Percentiles rank a stretch among this genome's conserved stretches.
phyloP scores from a whole-genome alignment of 2,888 invertebrate species.

The Laspeyria flexula region DNA sequence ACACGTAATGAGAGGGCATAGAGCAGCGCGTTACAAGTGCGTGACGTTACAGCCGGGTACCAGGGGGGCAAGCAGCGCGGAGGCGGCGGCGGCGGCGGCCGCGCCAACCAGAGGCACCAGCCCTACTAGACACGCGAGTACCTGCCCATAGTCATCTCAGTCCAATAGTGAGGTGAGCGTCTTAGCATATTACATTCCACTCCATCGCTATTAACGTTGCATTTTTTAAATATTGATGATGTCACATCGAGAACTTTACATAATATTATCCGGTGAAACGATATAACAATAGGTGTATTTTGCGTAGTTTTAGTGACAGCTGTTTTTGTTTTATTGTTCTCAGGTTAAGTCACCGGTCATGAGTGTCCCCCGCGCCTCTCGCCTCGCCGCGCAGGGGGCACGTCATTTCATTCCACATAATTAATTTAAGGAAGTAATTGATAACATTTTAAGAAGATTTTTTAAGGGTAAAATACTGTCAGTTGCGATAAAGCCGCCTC shows the following conservation, averaged over 20 bases:
- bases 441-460: slow-evolving; percentile 76
- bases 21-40: slow-evolving; percentile 33
- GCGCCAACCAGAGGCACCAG: slow-evolving; percentile 95
- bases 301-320: not conserved
- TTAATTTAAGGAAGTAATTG: slow-evolving; percentile 81
- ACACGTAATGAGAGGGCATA: not conserved
- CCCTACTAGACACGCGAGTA: slow-evolving; percentile 88
- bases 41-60: slow-evolving; percentile 86
- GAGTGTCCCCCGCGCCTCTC: slow-evolving; percentile 71
- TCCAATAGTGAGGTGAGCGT: slow-evolving; percentile 79
- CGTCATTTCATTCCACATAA: slow-evolving; percentile 85
- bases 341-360: slow-evolving; percentile 85
- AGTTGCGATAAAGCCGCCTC: slow-evolving; percentile 64
- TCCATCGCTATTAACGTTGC: not conserved
- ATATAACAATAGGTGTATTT: not conserved
- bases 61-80: slow-evolving; percentile 95
- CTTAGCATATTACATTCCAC: slow-evolving; percentile 1
- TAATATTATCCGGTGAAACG: no score
- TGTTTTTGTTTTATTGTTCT: slow-evolving; percentile 54
- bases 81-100: slow-evolving; percentile 89
- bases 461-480: slow-evolving; percentile 79
- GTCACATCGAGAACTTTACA: no score
- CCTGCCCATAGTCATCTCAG: slow-evolving; percentile 82
- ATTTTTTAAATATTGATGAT: not conserved
- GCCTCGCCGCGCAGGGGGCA: slow-evolving; percentile 76